phyloP scores from a whole-genome alignment of 2,888 invertebrate species.

The Oscheius sp. region DNA sequence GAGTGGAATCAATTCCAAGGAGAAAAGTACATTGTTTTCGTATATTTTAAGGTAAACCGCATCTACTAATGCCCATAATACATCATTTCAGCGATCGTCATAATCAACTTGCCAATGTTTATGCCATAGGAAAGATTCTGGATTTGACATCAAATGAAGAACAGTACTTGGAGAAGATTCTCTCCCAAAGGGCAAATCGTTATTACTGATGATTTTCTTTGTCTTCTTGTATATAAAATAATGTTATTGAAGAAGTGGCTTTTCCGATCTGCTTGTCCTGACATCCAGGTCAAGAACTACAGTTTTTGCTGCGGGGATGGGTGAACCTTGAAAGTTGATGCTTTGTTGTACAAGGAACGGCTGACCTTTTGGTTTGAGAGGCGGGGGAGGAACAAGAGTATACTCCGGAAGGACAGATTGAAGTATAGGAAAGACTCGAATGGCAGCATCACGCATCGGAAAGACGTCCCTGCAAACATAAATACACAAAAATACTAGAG shows the following conservation, averaged over 20 bases:
- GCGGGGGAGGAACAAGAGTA: conserved; percentile 53
- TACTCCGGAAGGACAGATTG: conserved; percentile 53
- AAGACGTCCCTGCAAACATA: conserved; percentile 50
- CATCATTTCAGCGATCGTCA: conserved; percentile 44
- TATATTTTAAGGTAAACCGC: conserved; percentile 46
- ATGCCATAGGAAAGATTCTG: conserved; percentile 52
- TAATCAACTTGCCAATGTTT: conserved; percentile 53
- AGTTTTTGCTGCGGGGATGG: conserved; percentile 15
- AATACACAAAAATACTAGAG: background rate
- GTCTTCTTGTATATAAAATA: conserved; percentile 21
- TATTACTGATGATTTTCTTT: conserved; percentile 12
- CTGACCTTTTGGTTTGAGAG: conserved; percentile 25
- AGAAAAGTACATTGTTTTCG: conserved; percentile 34
- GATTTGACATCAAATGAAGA: conserved; percentile 50
- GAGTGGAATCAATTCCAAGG: conserved; percentile 12
- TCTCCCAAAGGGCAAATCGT: conserved; percentile 36
- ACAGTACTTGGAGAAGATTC: conserved; percentile 44
- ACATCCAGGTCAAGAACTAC: conserved; percentile 4
- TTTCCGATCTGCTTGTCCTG: background rate
- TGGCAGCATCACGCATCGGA: conserved; percentile 55
- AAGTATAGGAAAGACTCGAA: conserved; percentile 51
- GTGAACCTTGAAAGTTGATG: conserved; percentile 2
- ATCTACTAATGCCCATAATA: background rate
- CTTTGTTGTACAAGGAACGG: background rate
- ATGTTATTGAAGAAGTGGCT: conserved; percentile 21